Evolutionary conservation across 1,140 invertebrate species (phyloP), one percentile per base, ranked within the genome.

Genomic region (Drosophila subpulchrella): DNA sequence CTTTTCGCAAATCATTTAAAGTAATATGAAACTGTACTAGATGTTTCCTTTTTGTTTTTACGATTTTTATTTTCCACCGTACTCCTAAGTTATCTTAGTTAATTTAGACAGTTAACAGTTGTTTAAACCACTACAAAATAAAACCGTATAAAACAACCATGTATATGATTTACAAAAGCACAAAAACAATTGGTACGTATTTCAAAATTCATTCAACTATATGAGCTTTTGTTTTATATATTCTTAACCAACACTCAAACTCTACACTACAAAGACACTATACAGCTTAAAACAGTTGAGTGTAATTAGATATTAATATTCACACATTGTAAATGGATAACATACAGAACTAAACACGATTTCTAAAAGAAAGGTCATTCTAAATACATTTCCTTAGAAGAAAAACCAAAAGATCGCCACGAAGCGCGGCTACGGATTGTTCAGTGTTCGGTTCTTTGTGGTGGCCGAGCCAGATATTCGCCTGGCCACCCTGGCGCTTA

Each of bases 361-460:
- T 58, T 63, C 58, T 61, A 83, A 65, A 78, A 46, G 46, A 44
- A 66, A 42, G 27, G 12, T 41, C 53, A 55, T 83, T 82, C 56
- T 80, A 60, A 86, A 75, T 83, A 38, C 67, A 73, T 81, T 91
- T 89, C 70, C 70, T 70, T 91, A 91, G 86, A 91, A 91, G 74
- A 90, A 79, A 78, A 74, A 61, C 76, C 78, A 86, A 78, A 90
- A 91, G 63, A 46, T 59, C 53, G 59, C 75, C 54, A 79, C 79
- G 27, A 81, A 85, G 61, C 83, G 90, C 66, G 55, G 78, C 60
- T 91, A 78, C 57, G 90, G 90, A 88, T 78, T 91, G 41, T 82
- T 91, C 75, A 86, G 83, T 71, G 84, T 91, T 70, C 90, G 86
- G 71, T 90, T 91, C 83, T 91, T 91, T 90, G 80, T 91, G 75